phyloP scores from a whole-genome alignment of 2,888 invertebrate species.

The Euzophera pinguis region DNA sequence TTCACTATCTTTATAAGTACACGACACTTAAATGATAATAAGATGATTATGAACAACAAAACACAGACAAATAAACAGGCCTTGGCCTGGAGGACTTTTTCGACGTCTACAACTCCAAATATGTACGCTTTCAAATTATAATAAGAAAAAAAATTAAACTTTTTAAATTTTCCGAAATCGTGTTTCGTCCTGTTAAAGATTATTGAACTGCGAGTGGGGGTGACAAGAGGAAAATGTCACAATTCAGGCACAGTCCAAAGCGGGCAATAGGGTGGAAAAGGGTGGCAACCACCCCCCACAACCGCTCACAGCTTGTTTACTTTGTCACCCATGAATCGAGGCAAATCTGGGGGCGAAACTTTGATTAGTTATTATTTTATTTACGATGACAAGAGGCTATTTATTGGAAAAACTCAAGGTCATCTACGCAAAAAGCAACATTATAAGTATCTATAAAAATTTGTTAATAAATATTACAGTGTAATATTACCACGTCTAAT shows the following conservation, averaged over 20 bases:
- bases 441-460: not conserved
- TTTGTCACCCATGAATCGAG: constrained; percentile 55
- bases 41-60: too few species aligned
- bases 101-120: too few species aligned
- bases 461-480: not conserved
- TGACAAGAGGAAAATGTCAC: constrained; percentile 65
- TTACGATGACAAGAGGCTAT: constrained; percentile 42
- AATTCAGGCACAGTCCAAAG: constrained; percentile 41
- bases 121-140: too few species aligned
- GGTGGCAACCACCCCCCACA: constrained; percentile 31
- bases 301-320: constrained; percentile 52
- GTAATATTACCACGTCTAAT: constrained; percentile 12
- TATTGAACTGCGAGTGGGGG: constrained; percentile 61
- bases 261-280: constrained; percentile 25
- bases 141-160: constrained; percentile 25
- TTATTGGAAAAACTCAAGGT: constrained; percentile 30
- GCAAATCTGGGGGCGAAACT: constrained; percentile 51
- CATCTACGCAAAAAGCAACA: constrained; percentile 4
- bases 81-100: too few species aligned
- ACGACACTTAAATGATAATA: too few species aligned
- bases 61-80: too few species aligned
- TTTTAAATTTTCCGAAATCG: constrained; percentile 42
- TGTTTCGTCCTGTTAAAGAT: constrained; percentile 48
- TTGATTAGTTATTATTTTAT: constrained; percentile 64
- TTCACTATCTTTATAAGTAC: too few species aligned